Evolutionary conservation across 2,113 vertebrate genomes (phyloP), one percentile per base, ranked within the genome.

Genomic region (Microcebus tavaratra): DNA sequence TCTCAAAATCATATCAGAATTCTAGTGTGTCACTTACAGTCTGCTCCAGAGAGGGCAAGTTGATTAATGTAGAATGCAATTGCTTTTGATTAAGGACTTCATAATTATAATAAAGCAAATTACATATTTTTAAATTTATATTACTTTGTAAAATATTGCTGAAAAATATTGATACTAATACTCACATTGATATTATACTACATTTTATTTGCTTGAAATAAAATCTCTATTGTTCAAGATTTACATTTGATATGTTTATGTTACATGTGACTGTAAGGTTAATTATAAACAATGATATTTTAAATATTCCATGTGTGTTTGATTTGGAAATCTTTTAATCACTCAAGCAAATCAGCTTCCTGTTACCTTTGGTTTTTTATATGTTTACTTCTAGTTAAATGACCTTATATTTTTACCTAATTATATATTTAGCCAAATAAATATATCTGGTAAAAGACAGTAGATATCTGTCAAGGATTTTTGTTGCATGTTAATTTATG

Each of bases 131-230:
- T 18, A 48, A 95, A 80, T 78, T 42, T 73, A 50, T 55, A 67
- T 82, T 73, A 88, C 36, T 76, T 57, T 81, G 3, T 85, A 88
- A 87, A 76, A 83, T 73, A 83, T 55, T 88, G 15, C 31, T 42
- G 11, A 79, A 70, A 93, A 93, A 73, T 82, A 57, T 61, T 68
- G 57, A 31, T 31, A 63, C 20, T 42, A 48, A 65, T 59, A 82
- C 67, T 93, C 48, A 86, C 53, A 42, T 72, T 91, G 36, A 57
- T 90, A 50, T n/a, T 63, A 75, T 3, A 14, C 18, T 94, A 29
- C 9, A 34, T 97, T 92, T 90, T 93, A 91, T 90, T 96, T 87
- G 13, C n/a, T 87, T 75, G 34, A 94, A 83, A 81, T 76, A 79
- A 92, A 68, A 53, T 36, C 1, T 94, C 23, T 45, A 86, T 82